Evolutionary conservation across 2,113 vertebrate species (phyloP).

Genomic region (Forbesichthys agassizii): DNA sequence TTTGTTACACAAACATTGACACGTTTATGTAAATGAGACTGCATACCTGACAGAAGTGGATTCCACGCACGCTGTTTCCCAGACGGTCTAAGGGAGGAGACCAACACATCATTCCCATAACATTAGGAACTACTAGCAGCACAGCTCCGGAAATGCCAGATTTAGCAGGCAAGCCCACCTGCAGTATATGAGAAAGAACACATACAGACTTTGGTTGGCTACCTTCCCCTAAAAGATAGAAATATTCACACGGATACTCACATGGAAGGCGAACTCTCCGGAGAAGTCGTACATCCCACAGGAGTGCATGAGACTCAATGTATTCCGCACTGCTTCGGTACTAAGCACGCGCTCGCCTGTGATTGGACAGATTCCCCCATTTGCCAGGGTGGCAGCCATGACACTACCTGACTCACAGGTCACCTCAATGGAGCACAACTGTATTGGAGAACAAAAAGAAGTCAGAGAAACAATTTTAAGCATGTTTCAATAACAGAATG

Average conservation of each 20-base stretch:
- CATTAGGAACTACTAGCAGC: slow-evolving; percentile 87
- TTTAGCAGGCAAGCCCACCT: slow-evolving; percentile 91
- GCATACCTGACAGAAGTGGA: slow-evolving; percentile 86
- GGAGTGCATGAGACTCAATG: slow-evolving; percentile 91
- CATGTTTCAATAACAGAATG: neutral
- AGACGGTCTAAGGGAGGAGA: slow-evolving; percentile 86
- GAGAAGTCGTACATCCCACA: slow-evolving; percentile 94
- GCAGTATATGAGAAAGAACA: neutral
- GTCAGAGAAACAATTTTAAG: neutral
- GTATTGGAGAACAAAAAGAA: neutral
- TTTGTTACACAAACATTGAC: neutral
- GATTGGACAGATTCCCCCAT: slow-evolving; percentile 90
- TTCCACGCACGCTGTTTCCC: slow-evolving; percentile 87
- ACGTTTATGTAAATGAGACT: neutral
- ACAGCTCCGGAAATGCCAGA: slow-evolving; percentile 90
- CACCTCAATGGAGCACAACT: slow-evolving; percentile 89
- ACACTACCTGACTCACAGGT: slow-evolving; percentile 88
- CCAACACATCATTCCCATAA: slow-evolving; percentile 91
- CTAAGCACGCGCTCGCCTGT: slow-evolving; percentile 86
- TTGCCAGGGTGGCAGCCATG: slow-evolving; percentile 89
- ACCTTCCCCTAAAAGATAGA: neutral
- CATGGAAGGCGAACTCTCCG: slow-evolving; percentile 89
- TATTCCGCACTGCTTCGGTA: slow-evolving; percentile 86
- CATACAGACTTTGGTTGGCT: neutral
- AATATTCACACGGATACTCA: slow-evolving; percentile 62